A percentile compares a stretch with the other conserved stretches of the same genome.
Conservation (phyloP, 2,888 invertebrate genomes). For the Abscondita cerata region DNA sequence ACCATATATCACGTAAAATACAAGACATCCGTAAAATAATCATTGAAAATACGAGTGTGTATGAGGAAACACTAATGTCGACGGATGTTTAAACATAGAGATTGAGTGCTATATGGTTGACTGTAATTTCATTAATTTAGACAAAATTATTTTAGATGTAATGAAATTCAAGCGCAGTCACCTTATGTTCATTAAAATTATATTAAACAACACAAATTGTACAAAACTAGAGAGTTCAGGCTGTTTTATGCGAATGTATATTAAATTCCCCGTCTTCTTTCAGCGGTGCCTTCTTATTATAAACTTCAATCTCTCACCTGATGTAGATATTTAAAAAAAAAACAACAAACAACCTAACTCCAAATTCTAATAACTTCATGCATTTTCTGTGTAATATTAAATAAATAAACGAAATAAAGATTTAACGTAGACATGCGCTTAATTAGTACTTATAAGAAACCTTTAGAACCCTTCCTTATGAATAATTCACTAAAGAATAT, state of each 20-base stretch:
- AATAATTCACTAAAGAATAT: no score
- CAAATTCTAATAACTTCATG: slow-evolving; percentile 27
- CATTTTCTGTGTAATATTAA: slow-evolving; percentile 32
- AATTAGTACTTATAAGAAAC: not conserved
- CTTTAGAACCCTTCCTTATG: no score
- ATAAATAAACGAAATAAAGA: slow-evolving; percentile 20
- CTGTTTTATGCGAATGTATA: slow-evolving; percentile 47
- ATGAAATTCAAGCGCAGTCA: not conserved
- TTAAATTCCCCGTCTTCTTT: slow-evolving; percentile 59
- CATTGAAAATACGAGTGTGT: no score
- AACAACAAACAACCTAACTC: slow-evolving; percentile 25
- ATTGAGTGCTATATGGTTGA: not conserved
- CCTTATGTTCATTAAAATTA: slow-evolving; percentile 14
- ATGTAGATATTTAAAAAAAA: slow-evolving; percentile 45
- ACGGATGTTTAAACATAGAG: not conserved
- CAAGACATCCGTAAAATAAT: no score
- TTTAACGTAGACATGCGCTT: not conserved
- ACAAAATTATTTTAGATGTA: not conserved
- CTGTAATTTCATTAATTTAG: not conserved
- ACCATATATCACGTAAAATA: not conserved
- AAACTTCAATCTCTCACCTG: slow-evolving; percentile 56
- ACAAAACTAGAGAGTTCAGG: slow-evolving; percentile 27
- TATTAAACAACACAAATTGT: slow-evolving; percentile 23
- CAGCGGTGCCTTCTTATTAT: slow-evolving; percentile 62
- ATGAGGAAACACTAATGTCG: no score